These are phyloP conservation scores for Lates calcarifer DNA, from an alignment of 2,113 vertebrate species.

Conservation along the genomic window DNA sequence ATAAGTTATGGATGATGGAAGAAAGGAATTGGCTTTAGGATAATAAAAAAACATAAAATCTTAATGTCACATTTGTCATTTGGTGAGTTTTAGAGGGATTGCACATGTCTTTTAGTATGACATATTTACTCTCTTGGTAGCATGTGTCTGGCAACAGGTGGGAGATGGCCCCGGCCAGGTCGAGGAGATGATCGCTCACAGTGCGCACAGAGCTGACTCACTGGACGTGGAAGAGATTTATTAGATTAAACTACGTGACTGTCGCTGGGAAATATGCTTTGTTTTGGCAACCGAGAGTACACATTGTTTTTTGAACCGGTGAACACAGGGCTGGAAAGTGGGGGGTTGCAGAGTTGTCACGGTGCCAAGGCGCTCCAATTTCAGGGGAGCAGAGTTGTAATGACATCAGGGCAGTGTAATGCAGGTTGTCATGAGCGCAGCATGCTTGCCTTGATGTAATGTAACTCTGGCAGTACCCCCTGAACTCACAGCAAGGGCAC, in stretches of 20 bases:
- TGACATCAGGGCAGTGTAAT: conserved; percentile 76
- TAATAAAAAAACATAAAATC: neutral
- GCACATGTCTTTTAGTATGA: conserved; percentile 8
- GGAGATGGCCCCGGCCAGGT: neutral
- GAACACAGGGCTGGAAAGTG: conserved; percentile 42
- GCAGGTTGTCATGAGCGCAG: conserved; percentile 69
- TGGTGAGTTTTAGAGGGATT: conserved; percentile 34
- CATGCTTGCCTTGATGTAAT: conserved; percentile 69
- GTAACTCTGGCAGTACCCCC: conserved; percentile 54
- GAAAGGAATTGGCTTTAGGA: conserved; percentile 7
- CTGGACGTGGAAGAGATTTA: conserved; percentile 43
- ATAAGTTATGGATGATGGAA: neutral
- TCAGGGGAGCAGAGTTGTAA: conserved; percentile 63
- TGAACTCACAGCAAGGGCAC: conserved; percentile 47
- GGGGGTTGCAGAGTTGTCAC: conserved; percentile 62
- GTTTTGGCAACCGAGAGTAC: conserved; percentile 70
- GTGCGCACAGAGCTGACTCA: conserved; percentile 24
- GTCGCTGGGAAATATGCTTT: conserved; percentile 55
- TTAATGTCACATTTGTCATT: conserved; percentile 17
- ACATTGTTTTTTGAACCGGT: conserved; percentile 42
- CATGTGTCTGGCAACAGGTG: conserved; percentile 52
- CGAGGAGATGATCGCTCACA: neutral
- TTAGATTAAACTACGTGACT: conserved; percentile 26
- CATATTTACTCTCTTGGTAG: conserved; percentile 43
- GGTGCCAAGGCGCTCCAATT: conserved; percentile 66